phyloP scores from a whole-genome alignment of 2,113 vertebrate genomes.

The Diphyllodes magnificus region DNA sequence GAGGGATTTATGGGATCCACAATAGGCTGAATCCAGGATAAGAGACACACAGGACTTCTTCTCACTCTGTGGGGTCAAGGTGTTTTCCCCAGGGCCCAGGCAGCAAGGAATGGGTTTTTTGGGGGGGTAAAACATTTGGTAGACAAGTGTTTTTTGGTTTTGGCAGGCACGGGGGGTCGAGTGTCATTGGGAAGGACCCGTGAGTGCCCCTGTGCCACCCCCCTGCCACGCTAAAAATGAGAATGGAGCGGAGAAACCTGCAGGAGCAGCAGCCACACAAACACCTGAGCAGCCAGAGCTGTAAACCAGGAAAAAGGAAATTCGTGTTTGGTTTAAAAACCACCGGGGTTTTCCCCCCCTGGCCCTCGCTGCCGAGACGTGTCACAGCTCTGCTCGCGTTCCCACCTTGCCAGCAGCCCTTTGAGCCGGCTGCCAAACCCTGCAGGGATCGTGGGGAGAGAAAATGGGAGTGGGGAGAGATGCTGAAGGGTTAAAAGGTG shows the following conservation, averaged over 20 bases:
- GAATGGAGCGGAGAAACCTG: background rate
- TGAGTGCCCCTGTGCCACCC: background rate
- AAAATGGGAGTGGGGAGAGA: background rate
- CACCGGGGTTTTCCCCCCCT: background rate
- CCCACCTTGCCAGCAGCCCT: background rate
- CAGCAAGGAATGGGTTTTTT: background rate
- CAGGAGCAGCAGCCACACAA: background rate
- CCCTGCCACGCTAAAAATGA: background rate
- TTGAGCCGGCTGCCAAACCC: background rate
- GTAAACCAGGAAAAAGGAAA: constrained; percentile 29
- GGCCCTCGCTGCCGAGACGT: background rate
- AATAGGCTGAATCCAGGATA: background rate
- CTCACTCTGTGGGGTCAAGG: background rate
- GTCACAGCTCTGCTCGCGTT: background rate
- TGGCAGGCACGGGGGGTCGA: accelerated
- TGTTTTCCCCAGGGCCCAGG: background rate
- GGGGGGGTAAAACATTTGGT: background rate
- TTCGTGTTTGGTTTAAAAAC: background rate
- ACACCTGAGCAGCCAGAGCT: background rate
- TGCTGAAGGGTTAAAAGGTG: background rate
- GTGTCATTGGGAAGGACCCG: background rate
- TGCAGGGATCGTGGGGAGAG: background rate
- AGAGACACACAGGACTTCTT: background rate
- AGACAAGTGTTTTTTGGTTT: background rate
- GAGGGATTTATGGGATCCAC: background rate